A percentile compares a stretch with the other conserved stretches of the same genome.
Evolutionary conservation across 1,140 invertebrate species (phyloP).

Genomic region (Lordiphosa clarofinis): DNA sequence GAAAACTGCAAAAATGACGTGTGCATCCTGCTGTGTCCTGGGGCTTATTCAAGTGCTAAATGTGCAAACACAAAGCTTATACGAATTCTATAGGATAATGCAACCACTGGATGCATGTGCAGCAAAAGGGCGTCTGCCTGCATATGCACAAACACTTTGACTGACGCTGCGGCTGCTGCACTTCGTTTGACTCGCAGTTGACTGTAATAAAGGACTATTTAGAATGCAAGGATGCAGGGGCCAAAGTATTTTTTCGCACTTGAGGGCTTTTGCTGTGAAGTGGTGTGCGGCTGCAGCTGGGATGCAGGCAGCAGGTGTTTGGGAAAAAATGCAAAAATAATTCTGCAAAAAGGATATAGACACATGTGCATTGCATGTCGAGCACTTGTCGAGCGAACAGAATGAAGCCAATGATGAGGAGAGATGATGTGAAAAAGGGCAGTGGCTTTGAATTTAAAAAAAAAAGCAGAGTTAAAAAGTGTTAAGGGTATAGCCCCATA

Average conservation of each 20-base stretch:
- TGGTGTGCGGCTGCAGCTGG: slow-evolving; percentile 22
- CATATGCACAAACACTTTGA: slow-evolving; percentile 68
- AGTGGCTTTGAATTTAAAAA: neutral
- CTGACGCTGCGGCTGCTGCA: slow-evolving; percentile 39
- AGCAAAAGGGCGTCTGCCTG: slow-evolving; percentile 27
- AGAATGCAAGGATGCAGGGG: slow-evolving; percentile 35
- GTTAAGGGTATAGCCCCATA: too few relatives aligned
- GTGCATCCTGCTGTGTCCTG: slow-evolving; percentile 35
- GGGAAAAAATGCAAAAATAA: slow-evolving; percentile 6
- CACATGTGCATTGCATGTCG: slow-evolving; percentile 22
- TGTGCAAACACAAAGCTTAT: slow-evolving; percentile 34
- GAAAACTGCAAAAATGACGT: slow-evolving; percentile 68
- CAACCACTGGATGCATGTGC: slow-evolving; percentile 59
- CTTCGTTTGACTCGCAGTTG: slow-evolving; percentile 72
- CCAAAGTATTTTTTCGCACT: slow-evolving; percentile 63
- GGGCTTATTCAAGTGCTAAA: slow-evolving; percentile 44
- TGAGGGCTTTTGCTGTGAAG: slow-evolving; percentile 60
- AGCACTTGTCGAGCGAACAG: slow-evolving; percentile 16
- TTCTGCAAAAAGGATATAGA: slow-evolving; percentile 9
- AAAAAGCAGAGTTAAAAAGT: neutral
- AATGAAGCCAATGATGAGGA: slow-evolving; percentile 5
- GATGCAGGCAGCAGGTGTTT: slow-evolving; percentile 30
- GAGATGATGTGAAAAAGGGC: neutral
- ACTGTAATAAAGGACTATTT: slow-evolving; percentile 78
- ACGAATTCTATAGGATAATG: slow-evolving; percentile 67